Percentiles rank a stretch among this genome's conserved stretches.
Evolutionary conservation across 2,113 vertebrate genomes (phyloP).

Genomic region (Epinephelus lanceolatus): DNA sequence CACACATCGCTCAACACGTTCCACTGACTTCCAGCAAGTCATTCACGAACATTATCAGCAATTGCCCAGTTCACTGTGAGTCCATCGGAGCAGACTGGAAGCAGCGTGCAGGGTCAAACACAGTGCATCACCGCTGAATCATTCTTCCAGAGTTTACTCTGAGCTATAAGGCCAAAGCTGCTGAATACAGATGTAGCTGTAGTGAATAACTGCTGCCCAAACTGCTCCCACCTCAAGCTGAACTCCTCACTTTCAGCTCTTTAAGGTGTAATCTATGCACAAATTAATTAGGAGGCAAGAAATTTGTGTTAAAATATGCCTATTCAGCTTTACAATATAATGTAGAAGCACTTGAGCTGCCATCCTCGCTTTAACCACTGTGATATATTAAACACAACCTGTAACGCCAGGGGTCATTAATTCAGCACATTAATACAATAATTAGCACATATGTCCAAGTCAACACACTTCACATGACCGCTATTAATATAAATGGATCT

Average conservation of each 20-base stretch:
- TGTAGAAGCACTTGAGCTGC: slow-evolving; percentile 2
- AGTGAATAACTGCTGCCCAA: slow-evolving; percentile 6
- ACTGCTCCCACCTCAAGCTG: slow-evolving; percentile 10
- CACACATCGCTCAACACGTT: background rate
- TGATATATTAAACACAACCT: slow-evolving; percentile 34
- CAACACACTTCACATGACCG: slow-evolving; percentile 31
- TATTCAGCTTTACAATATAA: slow-evolving; percentile 3
- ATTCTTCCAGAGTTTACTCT: slow-evolving; percentile 42
- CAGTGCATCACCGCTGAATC: slow-evolving; percentile 57
- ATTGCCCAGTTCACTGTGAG: slow-evolving; percentile 45
- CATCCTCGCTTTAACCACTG: slow-evolving; percentile 15
- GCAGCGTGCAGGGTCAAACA: slow-evolving; percentile 53
- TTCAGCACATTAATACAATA: slow-evolving; percentile 43
- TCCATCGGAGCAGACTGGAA: slow-evolving; percentile 45
- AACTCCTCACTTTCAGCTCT: slow-evolving; percentile 22
- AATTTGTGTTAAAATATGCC: slow-evolving; percentile 2
- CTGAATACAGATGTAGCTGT: slow-evolving; percentile 51
- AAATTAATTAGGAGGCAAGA: slow-evolving; percentile 10
- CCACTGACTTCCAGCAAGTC: slow-evolving; percentile 35
- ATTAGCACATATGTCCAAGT: slow-evolving; percentile 35
- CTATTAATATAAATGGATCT: slow-evolving; percentile 33
- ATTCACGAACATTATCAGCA: slow-evolving; percentile 65
- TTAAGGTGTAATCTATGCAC: slow-evolving; percentile 21
- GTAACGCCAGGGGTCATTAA: slow-evolving; percentile 44
- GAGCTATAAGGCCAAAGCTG: slow-evolving; percentile 26